Evolutionary conservation across 1,140 invertebrate genomes (phyloP).

Genomic region (Tetramorium parvispinum): DNA sequence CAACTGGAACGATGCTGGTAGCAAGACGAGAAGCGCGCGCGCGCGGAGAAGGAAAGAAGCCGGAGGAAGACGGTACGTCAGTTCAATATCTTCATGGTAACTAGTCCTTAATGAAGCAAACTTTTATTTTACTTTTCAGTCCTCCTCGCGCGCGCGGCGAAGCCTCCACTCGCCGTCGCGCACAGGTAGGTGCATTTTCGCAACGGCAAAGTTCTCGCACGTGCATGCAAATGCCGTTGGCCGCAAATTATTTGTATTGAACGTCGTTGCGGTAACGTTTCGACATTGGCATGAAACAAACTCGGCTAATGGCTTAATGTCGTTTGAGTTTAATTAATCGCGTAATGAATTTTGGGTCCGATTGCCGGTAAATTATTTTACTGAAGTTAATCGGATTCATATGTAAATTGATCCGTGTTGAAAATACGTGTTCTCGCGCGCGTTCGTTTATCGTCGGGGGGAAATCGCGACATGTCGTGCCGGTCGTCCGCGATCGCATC

Average conservation of each 20-base stretch:
- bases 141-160: conserved; percentile 15
- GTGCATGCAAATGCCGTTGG: conserved; percentile 44
- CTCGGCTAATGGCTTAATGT: conserved; percentile 43
- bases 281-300: conserved; percentile 21
- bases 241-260: conserved; percentile 50
- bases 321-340: conserved; percentile 45
- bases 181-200: neutral
- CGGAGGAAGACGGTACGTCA: conserved; percentile 57
- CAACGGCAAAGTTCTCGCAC: neutral
- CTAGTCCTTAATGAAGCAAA: conserved; percentile 75
- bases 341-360: conserved; percentile 14
- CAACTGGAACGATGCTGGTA: conserved; percentile 71
- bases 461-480: neutral
- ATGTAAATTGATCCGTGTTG: conserved; percentile 39
- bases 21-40: conserved; percentile 56
- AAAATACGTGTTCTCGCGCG: conserved; percentile 10
- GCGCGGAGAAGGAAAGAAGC: neutral
- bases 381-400: conserved; percentile 39
- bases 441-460: neutral
- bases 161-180: neutral
- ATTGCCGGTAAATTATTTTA: conserved; percentile 41
- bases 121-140: conserved; percentile 73
- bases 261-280: conserved; percentile 1
- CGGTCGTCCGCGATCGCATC: conserved; percentile 45
- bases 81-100: conserved; percentile 74